A percentile compares a stretch with the other conserved stretches of the same genome.
Evolutionary conservation across 2,888 invertebrate genomes (phyloP).

Genomic region (Geophilus truncorum): DNA sequence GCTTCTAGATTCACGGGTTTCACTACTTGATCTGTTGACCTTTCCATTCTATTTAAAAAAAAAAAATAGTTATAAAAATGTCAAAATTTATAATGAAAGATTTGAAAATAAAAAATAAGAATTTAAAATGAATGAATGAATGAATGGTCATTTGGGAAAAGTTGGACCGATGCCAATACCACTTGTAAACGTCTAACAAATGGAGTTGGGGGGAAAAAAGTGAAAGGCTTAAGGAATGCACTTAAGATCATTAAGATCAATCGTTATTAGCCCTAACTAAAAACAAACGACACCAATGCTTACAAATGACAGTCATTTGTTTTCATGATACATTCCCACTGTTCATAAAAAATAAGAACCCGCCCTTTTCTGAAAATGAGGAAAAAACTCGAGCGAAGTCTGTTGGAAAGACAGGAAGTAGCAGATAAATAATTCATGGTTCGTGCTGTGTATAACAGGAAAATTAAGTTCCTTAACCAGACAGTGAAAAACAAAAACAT

Average conservation of each 20-base stretch:
- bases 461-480: background rate
- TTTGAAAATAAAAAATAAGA: background rate
- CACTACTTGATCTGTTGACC: conserved; percentile 97
- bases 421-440: background rate
- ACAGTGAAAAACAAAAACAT: background rate
- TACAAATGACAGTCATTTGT: background rate
- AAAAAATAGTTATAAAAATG: background rate
- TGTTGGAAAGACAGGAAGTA: background rate
- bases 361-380: background rate
- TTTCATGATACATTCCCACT: background rate
- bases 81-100: background rate
- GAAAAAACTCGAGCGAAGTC: background rate
- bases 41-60: conserved; percentile 71
- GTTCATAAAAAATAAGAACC: background rate
- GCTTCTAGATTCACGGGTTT: conserved; percentile 97
- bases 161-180: background rate
- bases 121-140: background rate
- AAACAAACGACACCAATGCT: background rate
- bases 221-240: background rate
- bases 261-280: background rate
- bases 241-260: background rate
- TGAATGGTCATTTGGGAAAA: too few species aligned
- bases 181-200: background rate
- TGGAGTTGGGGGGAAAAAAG: background rate
- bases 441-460: background rate